Conservation (phyloP, 1,140 invertebrate species). For the Archivesica marissinica region DNA sequence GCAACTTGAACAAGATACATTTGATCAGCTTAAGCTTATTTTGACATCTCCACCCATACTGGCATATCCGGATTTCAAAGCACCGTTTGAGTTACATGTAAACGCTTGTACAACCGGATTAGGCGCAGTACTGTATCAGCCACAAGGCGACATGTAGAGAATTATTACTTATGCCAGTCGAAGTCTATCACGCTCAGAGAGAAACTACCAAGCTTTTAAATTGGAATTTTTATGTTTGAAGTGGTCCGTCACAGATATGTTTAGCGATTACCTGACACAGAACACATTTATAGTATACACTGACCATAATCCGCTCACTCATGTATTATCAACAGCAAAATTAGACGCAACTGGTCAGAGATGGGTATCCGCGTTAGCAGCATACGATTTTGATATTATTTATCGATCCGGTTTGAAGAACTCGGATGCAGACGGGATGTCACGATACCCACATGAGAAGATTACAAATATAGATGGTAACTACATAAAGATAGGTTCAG, state of each 20-base stretch:
- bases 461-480: no score
- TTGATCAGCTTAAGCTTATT: conserved; percentile 64
- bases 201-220: conserved; percentile 61
- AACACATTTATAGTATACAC: conserved; percentile 54
- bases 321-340: conserved; percentile 50
- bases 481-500: no score
- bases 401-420: conserved; percentile 39
- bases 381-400: conserved; percentile 35
- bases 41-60: conserved; percentile 63
- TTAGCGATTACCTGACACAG: conserved; percentile 51
- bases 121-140: conserved; percentile 74
- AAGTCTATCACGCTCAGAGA: conserved; percentile 53
- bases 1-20: conserved; percentile 57
- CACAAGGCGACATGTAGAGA: conserved; percentile 58
- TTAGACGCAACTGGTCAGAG: conserved; percentile 46
- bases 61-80: conserved; percentile 59
- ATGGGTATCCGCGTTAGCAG: conserved; percentile 25
- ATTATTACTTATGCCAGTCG: conserved; percentile 67
- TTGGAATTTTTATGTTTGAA: conserved; percentile 57
- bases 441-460: no score
- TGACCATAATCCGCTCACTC: conserved; percentile 61
- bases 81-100: conserved; percentile 64
- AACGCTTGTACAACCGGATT: conserved; percentile 66
- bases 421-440: conserved; percentile 49
- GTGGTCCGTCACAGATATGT: conserved; percentile 56